Evolutionary conservation across 1,140 invertebrate genomes (phyloP).

Genomic region (Pseudachorutes palmiensis): DNA sequence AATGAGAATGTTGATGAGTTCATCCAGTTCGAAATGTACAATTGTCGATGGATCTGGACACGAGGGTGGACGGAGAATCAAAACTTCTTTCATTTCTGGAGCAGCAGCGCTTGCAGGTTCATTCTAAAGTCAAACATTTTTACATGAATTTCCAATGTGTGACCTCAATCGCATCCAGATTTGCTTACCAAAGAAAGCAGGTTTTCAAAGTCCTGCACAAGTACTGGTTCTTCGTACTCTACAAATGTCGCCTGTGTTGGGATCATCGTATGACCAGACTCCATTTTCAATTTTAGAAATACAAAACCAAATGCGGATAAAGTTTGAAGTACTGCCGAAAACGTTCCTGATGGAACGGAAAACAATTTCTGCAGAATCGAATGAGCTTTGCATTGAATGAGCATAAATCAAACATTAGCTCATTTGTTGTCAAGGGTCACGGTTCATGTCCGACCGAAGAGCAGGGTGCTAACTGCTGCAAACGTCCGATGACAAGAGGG

Average conservation of each 20-base stretch:
- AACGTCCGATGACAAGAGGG: too few species aligned
- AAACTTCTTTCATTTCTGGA: neutral
- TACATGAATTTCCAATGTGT: neutral
- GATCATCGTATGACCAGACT: neutral
- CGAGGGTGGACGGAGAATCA: neutral
- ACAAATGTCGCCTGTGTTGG: neutral
- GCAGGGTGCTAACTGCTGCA: too few species aligned
- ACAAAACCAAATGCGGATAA: too few species aligned
- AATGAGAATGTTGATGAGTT: constrained; percentile 90
- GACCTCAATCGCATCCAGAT: neutral
- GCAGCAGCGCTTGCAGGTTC: neutral
- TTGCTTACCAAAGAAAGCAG: neutral
- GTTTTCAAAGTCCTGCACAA: neutral
- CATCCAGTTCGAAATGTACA: constrained; percentile 50
- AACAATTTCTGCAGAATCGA: neutral
- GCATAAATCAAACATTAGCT: too few species aligned
- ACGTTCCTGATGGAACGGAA: neutral
- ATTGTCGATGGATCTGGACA: neutral
- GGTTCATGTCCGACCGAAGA: too few species aligned
- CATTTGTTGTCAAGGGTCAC: too few species aligned
- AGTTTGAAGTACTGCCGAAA: too few species aligned
- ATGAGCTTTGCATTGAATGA: neutral
- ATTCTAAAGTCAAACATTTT: neutral
- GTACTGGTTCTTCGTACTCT: neutral
- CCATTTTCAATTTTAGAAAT: neutral